Evolutionary conservation across 2,797 vertebrate genomes (phyloP).

Genomic region (Cyclopterus lumpus): DNA sequence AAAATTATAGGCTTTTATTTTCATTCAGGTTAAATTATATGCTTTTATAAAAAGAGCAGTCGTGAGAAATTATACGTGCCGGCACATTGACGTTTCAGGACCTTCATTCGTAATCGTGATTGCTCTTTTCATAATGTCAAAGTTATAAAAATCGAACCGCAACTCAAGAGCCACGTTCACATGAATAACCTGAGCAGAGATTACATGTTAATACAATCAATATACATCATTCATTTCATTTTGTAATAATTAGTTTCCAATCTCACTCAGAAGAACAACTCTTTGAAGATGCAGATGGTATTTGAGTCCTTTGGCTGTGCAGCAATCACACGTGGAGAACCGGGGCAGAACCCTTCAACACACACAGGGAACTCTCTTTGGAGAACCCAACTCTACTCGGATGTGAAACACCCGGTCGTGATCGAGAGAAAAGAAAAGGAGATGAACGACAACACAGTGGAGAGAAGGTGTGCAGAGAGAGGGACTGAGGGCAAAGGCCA

Average conservation of each 20-base stretch:
- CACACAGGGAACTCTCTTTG: conserved; percentile 1
- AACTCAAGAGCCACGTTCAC: neutral
- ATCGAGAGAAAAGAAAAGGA: conserved; percentile 4
- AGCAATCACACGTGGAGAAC: conserved; percentile 22
- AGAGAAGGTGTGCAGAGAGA: no score
- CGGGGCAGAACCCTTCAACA: conserved; percentile 4
- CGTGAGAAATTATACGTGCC: neutral
- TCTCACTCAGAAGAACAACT: neutral
- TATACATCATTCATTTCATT: conserved; percentile 33
- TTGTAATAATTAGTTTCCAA: neutral
- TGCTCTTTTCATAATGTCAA: conserved; percentile 16
- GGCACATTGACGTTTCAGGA: conserved; percentile 24
- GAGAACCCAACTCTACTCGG: conserved; percentile 10
- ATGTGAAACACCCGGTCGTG: conserved; percentile 46
- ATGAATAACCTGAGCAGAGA: no score
- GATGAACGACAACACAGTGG: neutral
- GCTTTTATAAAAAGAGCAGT: conserved; percentile 11
- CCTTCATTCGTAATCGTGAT: conserved; percentile 7
- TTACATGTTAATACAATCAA: conserved; percentile 27
- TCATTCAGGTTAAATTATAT: conserved; percentile 21
- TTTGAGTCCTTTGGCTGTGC: conserved; percentile 2
- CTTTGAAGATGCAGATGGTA: neutral
- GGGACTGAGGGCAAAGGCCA: neutral
- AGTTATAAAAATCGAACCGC: conserved; percentile 5
- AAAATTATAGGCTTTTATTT: conserved; percentile 35